These are phyloP conservation scores for Agrotis puta DNA, from an alignment of 2,888 invertebrate species.

Conservation along the genomic window DNA sequence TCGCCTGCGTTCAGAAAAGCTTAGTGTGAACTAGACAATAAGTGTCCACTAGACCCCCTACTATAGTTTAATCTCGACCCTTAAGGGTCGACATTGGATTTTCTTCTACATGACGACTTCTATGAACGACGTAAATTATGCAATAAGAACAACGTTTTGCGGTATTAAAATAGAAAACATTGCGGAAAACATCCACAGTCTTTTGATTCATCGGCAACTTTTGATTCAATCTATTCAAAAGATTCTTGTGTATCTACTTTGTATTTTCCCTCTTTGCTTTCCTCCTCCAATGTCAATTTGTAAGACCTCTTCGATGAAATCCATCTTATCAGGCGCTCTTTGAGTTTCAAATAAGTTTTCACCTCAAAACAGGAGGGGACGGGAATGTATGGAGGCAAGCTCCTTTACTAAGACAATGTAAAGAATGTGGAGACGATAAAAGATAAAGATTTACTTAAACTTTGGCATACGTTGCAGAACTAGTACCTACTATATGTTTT, in stretches of 20 bases:
- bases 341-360: constrained; percentile 32
- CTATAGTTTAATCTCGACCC: too few species aligned
- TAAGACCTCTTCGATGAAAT: constrained; percentile 18
- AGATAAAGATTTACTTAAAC: constrained; percentile 3
- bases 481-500: background rate
- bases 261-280: constrained; percentile 21
- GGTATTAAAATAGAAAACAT: constrained; percentile 28
- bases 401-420: constrained; percentile 4
- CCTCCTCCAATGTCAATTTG: constrained; percentile 24
- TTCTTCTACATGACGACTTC: constrained; percentile 5
- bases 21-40: too few species aligned
- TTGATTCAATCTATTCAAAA: constrained; percentile 36
- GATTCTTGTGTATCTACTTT: constrained; percentile 10
- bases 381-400: background rate
- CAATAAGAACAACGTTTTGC: constrained; percentile 15
- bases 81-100: too few species aligned
- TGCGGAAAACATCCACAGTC: constrained; percentile 7
- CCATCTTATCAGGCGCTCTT: constrained; percentile 10
- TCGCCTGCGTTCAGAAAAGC: too few species aligned
- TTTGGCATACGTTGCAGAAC: background rate
- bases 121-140: background rate
- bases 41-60: too few species aligned
- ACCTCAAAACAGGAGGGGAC: constrained; percentile 5
- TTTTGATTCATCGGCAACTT: constrained; percentile 18
- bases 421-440: constrained; percentile 2